Percentiles rank a stretch among this genome's conserved stretches.
Conservation (phyloP, 2,888 invertebrate genomes). For the Unio delphinus region DNA sequence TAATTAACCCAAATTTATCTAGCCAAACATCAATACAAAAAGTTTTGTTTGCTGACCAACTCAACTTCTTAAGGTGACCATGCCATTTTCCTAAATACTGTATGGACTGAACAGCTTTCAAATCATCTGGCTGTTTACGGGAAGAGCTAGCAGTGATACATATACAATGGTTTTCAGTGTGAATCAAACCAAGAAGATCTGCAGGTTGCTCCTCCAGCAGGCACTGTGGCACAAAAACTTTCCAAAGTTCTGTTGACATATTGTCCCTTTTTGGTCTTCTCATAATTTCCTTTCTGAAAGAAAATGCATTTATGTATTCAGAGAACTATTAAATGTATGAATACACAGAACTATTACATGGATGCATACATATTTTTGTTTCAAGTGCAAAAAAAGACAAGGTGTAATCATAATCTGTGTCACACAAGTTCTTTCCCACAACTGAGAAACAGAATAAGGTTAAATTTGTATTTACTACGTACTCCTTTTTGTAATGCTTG, state of each 20-base stretch:
- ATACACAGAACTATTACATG: too few relatives aligned
- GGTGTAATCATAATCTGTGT: too few relatives aligned
- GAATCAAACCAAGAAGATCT: slow-evolving; percentile 31
- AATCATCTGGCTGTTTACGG: not conserved
- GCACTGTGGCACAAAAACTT: slow-evolving; percentile 41
- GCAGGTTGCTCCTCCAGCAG: slow-evolving; percentile 22
- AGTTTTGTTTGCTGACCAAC: not conserved
- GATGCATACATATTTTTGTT: too few relatives aligned
- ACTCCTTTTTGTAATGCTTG: too few relatives aligned
- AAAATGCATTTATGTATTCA: too few relatives aligned
- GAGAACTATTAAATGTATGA: too few relatives aligned
- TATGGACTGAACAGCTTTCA: slow-evolving; percentile 18
- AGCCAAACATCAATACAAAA: not conserved
- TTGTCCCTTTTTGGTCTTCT: too few relatives aligned
- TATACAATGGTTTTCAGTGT: slow-evolving; percentile 15
- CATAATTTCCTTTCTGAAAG: too few relatives aligned
- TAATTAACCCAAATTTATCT: slow-evolving; percentile 12
- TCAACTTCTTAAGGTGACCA: not conserved
- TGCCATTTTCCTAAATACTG: not conserved
- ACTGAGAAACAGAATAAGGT: too few relatives aligned
- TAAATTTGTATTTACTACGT: too few relatives aligned
- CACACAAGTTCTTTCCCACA: too few relatives aligned
- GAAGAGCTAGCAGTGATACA: slow-evolving; percentile 30
- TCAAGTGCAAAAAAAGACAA: too few relatives aligned
- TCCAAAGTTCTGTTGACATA: slow-evolving; percentile 24